Evolutionary conservation across 2,113 vertebrate genomes (phyloP).

Genomic region (Boleophthalmus pectinirostris): DNA sequence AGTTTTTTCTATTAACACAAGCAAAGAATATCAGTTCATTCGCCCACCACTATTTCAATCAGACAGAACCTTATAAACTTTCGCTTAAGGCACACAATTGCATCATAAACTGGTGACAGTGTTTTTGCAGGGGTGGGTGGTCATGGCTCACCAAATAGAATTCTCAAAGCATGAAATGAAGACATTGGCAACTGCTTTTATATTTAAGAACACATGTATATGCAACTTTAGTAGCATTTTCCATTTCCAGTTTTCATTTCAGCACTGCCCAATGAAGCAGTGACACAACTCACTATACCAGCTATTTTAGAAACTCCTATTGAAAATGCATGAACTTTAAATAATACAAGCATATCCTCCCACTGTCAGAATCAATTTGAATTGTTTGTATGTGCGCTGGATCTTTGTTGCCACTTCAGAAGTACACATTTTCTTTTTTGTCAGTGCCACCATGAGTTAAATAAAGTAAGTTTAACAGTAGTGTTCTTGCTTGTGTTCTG

Average conservation of each 20-base stretch:
- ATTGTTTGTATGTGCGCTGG: constrained; percentile 64
- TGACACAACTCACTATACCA: constrained; percentile 27
- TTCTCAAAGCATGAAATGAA: neutral
- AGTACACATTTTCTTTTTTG: constrained; percentile 44
- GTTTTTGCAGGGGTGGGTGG: neutral
- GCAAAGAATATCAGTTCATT: neutral
- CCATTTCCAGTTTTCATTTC: neutral
- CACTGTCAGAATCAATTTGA: constrained; percentile 60
- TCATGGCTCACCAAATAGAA: neutral
- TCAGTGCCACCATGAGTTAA: constrained; percentile 42
- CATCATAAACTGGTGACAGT: neutral
- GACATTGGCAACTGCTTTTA: neutral
- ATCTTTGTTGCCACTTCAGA: constrained; percentile 49
- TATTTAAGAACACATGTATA: neutral
- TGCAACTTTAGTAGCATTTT: neutral
- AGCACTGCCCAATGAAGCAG: constrained; percentile 6
- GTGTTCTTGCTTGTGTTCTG: constrained; percentile 45
- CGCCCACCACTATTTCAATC: neutral
- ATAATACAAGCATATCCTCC: constrained; percentile 62
- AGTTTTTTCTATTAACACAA: neutral
- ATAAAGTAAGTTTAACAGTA: constrained; percentile 46
- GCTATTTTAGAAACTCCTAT: constrained; percentile 47
- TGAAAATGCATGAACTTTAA: constrained; percentile 53
- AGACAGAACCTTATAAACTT: neutral
- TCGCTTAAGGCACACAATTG: neutral